These are phyloP conservation scores for Urocitellus parryii DNA, from an alignment of 2,113 vertebrate species.

Conservation along the genomic window DNA sequence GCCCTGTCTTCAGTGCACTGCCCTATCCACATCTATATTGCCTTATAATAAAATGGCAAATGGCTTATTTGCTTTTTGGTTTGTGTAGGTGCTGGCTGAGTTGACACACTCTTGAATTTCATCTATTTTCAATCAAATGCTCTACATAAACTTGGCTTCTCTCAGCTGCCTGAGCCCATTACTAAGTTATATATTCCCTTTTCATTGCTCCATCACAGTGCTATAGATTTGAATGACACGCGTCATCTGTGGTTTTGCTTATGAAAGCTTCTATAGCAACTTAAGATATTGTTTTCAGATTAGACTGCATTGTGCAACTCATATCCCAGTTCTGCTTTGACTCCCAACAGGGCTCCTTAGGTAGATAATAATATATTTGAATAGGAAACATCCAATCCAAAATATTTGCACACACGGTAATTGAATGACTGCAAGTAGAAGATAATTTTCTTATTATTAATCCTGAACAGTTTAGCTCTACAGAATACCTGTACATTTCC, in stretches of 20 bases:
- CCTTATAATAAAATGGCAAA: constrained; percentile 77
- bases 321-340: constrained; percentile 76
- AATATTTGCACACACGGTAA: constrained; percentile 85
- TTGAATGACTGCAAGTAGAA: constrained; percentile 85
- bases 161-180: constrained; percentile 65
- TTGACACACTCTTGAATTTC: constrained; percentile 64
- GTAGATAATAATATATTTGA: constrained; percentile 81
- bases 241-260: constrained; percentile 75
- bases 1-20: not conserved
- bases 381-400: constrained; percentile 79
- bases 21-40: constrained; percentile 54
- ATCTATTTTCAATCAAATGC: constrained; percentile 72
- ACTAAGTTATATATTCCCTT: constrained; percentile 70
- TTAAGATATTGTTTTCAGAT: constrained; percentile 78
- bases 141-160: constrained; percentile 74
- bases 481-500: constrained; percentile 81
- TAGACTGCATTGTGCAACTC: constrained; percentile 63
- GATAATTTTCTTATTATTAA: constrained; percentile 87
- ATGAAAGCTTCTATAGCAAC: constrained; percentile 77
- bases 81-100: constrained; percentile 37
- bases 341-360: constrained; percentile 72
- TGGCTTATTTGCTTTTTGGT: constrained; percentile 79
- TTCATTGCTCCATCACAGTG: constrained; percentile 65
- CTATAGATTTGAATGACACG: constrained; percentile 70
- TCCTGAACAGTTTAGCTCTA: constrained; percentile 81